Evolutionary conservation across 2,888 invertebrate species (phyloP).

Genomic region (Caenorhabditis becei): DNA sequence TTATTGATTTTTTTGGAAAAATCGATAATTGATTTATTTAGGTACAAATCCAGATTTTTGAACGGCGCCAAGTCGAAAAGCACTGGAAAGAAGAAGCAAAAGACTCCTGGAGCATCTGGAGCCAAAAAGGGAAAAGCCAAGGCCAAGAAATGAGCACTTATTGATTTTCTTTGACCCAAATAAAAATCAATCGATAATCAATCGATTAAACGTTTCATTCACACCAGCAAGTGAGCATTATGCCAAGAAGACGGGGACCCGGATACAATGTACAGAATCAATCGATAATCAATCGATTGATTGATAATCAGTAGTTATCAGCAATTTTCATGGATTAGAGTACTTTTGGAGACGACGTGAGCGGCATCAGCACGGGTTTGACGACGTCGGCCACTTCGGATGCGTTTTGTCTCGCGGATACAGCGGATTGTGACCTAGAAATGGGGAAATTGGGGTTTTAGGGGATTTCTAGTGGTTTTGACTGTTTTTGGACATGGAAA

Average conservation of each 20-base stretch:
- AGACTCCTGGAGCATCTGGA: not conserved
- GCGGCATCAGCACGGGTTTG: slow-evolving; percentile 50
- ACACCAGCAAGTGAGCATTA: slow-evolving; percentile 11
- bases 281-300: not conserved
- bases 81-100: not conserved
- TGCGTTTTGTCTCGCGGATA: slow-evolving; percentile 53
- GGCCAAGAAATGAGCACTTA: not conserved
- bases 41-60: not conserved
- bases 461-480: not conserved
- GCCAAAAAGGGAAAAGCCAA: not conserved
- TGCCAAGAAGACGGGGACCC: slow-evolving; percentile 30
- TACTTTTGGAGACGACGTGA: slow-evolving; percentile 44
- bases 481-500: not conserved
- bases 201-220: not conserved
- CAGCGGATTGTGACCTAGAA: slow-evolving; percentile 61
- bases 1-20: not conserved
- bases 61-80: not conserved
- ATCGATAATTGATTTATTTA: not conserved
- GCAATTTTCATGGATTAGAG: slow-evolving; percentile 50
- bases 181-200: too few relatives aligned
- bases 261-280: not conserved
- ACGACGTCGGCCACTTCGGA: slow-evolving; percentile 55
- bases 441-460: not conserved
- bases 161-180: too few relatives aligned
- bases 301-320: not conserved